phyloP scores from a whole-genome alignment of 2,797 vertebrate species.

The Cheracebus regulus region DNA sequence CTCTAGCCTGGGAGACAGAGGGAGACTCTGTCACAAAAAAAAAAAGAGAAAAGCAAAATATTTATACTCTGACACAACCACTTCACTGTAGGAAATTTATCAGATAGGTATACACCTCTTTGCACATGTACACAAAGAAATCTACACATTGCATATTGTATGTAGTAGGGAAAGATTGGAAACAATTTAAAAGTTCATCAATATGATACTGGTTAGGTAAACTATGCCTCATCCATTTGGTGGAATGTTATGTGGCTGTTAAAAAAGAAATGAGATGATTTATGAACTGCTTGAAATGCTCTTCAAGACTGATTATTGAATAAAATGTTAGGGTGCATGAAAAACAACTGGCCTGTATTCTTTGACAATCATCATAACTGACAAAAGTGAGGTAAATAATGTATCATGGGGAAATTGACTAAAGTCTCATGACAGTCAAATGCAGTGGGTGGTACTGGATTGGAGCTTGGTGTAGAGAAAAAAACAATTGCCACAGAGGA shows the following conservation, averaged over 20 bases:
- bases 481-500: neutral
- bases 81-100: neutral
- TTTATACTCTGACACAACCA: neutral
- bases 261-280: neutral
- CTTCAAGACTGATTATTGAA: neutral
- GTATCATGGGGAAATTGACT: neutral
- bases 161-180: neutral
- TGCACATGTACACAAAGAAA: neutral
- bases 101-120: neutral
- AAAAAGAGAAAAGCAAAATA: neutral
- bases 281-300: neutral
- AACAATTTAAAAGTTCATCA: neutral
- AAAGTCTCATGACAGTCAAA: neutral
- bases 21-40: neutral
- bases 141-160: neutral
- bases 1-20: neutral
- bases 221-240: neutral
- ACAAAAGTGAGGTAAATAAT: neutral
- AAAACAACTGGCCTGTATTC: neutral
- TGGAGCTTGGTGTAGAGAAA: neutral
- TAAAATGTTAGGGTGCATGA: neutral
- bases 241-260: neutral
- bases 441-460: neutral
- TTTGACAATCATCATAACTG: neutral
- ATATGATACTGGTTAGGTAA: neutral